Evolutionary conservation across 2,888 invertebrate genomes (phyloP).

Genomic region (Hoplodrina blanda): DNA sequence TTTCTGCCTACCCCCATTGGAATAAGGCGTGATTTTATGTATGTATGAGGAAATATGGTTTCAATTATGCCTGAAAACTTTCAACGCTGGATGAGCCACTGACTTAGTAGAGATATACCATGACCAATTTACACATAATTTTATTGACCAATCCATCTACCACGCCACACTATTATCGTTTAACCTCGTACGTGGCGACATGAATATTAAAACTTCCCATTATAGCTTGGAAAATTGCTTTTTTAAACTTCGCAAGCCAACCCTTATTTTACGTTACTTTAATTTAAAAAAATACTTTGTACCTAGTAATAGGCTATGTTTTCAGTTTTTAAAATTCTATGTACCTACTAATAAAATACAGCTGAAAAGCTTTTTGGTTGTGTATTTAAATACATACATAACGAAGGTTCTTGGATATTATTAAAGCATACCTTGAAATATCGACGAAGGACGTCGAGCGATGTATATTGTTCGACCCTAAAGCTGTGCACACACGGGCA

Average conservation of each 20-base stretch:
- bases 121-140: neutral
- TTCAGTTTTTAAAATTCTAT: neutral
- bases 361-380: neutral
- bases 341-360: too few relatives aligned
- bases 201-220: conserved; percentile 74
- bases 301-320: neutral
- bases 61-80: too few relatives aligned
- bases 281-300: conserved; percentile 45
- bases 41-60: too few relatives aligned
- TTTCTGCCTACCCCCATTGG: too few relatives aligned
- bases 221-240: conserved; percentile 72
- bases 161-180: conserved; percentile 23
- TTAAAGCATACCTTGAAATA: conserved; percentile 47
- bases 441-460: conserved; percentile 10
- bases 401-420: conserved; percentile 53
- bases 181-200: conserved; percentile 62
- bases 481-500: neutral
- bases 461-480: conserved; percentile 20
- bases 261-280: conserved; percentile 59
- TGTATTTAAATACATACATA: too few relatives aligned
- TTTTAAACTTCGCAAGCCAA: conserved; percentile 63
- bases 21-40: too few relatives aligned
- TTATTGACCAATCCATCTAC: neutral
- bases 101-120: neutral
- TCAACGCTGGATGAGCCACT: neutral